Base-by-base conservation (phyloP, 2,888 invertebrate genomes). In the Cheilosia scutellata region DNA sequence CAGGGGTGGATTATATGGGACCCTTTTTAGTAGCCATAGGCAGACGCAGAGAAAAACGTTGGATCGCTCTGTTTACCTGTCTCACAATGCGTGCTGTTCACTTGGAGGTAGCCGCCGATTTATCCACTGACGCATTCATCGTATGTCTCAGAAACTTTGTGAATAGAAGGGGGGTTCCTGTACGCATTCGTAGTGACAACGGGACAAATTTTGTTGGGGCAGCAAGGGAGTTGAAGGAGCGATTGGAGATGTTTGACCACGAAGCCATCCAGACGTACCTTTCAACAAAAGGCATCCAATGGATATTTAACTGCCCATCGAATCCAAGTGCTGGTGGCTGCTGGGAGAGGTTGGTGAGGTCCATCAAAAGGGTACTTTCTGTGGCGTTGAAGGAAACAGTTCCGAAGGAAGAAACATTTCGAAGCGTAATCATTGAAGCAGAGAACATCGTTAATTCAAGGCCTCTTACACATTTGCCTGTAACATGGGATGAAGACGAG, bases 1-100 rank as follows among this genome's bases (percentile, higher is more conserved):
- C 68, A 16, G 55, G 42, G 2, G 42, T 68, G 2, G 44, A 68
- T 25, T 68, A 68, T 6, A 55, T 44, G 16, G 68, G 55, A 31
- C 55, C 42, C 2, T 42, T 57, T 3, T 3, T 49, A 7, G 33
- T 58, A 1, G 37, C 58, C 2, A 49, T 58, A 9, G 60, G 60
- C 27, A 25, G 60, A n/a, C 25, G 44, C 6, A 60, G 44, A 4
- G 60, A 60, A 49, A 63, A 63, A 31, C 29, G 62, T 7, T 62
- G 62, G 62, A 16, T 62, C 13, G 58, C 27, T 5, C n/a, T 60
- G 5, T 62, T 44, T 29, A 62, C 44, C 13, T 62, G 60, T n/a
- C n/a, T 62, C 5, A 44, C 60, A 42, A 44, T 29, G 6, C 13
- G 60, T 4, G 44, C 44, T n/a, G 11, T 63, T 33, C 63, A 47